Evolutionary conservation across 2,888 invertebrate genomes (phyloP).

Genomic region (Orthosia gracilis): DNA sequence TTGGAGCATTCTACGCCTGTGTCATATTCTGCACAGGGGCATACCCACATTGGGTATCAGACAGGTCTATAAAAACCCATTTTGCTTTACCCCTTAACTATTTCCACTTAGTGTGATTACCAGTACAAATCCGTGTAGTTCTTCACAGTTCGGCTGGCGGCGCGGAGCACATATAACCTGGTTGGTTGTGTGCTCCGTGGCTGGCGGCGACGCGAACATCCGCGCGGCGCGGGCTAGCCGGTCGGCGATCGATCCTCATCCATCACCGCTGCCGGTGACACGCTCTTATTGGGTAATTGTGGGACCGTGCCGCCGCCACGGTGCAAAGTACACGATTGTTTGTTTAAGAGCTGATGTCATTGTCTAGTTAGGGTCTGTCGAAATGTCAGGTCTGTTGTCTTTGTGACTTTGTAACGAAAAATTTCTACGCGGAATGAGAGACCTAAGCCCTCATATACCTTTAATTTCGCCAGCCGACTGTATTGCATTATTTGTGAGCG

Average conservation of each 20-base stretch:
- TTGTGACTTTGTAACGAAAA: not conserved
- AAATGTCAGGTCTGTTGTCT: constrained; percentile 6
- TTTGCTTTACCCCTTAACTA: not conserved
- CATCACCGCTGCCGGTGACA: constrained; percentile 67
- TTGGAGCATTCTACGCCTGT: no score
- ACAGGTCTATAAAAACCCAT: no score
- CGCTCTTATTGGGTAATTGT: constrained; percentile 71
- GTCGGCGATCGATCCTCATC: constrained; percentile 67
- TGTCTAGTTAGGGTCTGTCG: constrained; percentile 38
- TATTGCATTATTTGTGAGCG: not conserved
- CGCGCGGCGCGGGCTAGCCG: constrained; percentile 39
- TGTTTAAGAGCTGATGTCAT: constrained; percentile 42
- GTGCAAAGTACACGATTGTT: constrained; percentile 65
- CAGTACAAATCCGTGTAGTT: constrained; percentile 13
- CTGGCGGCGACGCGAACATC: constrained; percentile 40
- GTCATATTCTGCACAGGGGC: no score
- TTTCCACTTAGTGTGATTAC: constrained; percentile 8
- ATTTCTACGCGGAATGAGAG: not conserved
- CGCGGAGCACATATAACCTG: no score
- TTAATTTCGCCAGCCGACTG: not conserved
- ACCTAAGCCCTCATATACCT: not conserved
- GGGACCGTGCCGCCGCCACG: constrained; percentile 59
- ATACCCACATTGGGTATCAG: no score
- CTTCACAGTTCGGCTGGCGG: constrained; percentile 31
- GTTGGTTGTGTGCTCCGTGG: no score